Base-by-base conservation (phyloP, 2,888 invertebrate genomes). In the Nymphalis urticae region DNA sequence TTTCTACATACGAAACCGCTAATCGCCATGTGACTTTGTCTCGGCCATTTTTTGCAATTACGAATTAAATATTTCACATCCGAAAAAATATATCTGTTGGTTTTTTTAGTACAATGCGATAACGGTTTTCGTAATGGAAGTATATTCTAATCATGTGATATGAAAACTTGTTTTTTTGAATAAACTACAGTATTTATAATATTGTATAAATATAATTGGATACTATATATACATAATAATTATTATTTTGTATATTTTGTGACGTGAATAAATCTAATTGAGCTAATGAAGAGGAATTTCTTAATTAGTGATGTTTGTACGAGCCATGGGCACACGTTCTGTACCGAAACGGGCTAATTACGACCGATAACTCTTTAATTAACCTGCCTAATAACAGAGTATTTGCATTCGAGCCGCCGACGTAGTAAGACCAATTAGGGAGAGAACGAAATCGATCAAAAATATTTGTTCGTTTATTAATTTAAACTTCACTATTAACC, bases 291-390 rank as follows among this genome's bases (percentile, higher is more conserved):
- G 87, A 88, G 90, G 87, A 88, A 90, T 90, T 89, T 89, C 90
- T 90, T 90, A 90, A 91, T 91, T 89, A 91, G 89, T 87, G 83
- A 85, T 89, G 86, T 89, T 88, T 85, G 83, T 85, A 84, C 83
- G 83, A 85, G 81, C 82, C 83, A 86, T 87, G 87, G 85, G 86
- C 86, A 85, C 83, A 87, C 81, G 85, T 86, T 86, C 85, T 87
- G 86, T 87, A 87, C 89, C 87, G 88, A 88, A 89, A 88, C 90
- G 87, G 86, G 85, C 84, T 90, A 90, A 91, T 90, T 90, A 89
- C 87, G 75, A 79, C 80, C 90, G 88, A 90, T 90, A 91, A 90
- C 89, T 92, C 91, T 90, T 90, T 91, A 91, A 92, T 92, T 91
- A 91, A 90, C 88, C 89, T 88, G 87, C 88, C 88, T 92, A 90